Conservation (phyloP, 1,140 invertebrate species). For the Ruditapes philippinarum region DNA sequence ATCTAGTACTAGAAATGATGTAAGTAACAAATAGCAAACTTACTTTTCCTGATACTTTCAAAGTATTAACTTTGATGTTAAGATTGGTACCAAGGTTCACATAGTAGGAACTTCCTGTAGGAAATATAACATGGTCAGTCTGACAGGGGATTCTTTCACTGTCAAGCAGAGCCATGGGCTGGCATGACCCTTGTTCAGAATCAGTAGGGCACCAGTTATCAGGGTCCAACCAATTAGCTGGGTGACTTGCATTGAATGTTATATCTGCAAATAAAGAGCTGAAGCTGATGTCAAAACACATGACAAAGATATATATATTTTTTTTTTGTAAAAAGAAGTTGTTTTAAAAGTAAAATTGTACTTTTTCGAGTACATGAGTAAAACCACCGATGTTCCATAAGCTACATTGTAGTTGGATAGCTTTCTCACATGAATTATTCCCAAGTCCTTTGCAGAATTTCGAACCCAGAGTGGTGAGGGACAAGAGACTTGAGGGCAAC, state of each 20-base stretch:
- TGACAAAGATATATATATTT: no score
- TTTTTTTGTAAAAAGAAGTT: no score
- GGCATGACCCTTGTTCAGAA: conserved; percentile 72
- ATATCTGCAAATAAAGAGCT: conserved; percentile 73
- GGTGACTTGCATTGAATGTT: conserved; percentile 75
- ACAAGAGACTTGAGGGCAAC: no score
- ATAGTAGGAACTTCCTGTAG: conserved; percentile 76
- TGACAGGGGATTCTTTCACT: conserved; percentile 80
- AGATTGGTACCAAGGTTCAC: conserved; percentile 74
- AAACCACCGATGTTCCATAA: no score
- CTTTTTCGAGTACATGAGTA: no score
- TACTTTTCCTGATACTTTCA: conserved; percentile 80
- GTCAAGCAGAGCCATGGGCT: conserved; percentile 68
- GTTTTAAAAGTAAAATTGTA: no score
- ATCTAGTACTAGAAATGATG: not conserved
- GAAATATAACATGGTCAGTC: conserved; percentile 80
- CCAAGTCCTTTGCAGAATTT: no score
- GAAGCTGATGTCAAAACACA: no score
- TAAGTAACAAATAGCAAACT: no score
- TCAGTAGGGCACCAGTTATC: conserved; percentile 79
- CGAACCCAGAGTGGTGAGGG: no score
- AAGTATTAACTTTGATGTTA: conserved; percentile 73
- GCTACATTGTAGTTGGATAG: no score
- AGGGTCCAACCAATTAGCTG: conserved; percentile 79
- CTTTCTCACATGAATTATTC: no score